Evolutionary conservation across 2,888 invertebrate species (phyloP).

Genomic region (Pollenia labialis): DNA sequence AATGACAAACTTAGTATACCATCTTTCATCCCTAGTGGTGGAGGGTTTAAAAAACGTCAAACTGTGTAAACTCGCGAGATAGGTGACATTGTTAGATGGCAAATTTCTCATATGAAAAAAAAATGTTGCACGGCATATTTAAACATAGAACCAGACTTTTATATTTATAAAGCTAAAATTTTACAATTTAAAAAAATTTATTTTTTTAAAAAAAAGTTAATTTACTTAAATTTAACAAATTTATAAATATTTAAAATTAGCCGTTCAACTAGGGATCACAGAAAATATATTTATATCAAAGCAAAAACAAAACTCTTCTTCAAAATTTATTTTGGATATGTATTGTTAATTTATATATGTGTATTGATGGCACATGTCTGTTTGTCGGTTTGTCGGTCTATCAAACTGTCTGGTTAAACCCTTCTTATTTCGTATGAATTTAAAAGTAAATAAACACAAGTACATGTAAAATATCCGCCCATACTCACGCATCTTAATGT

Average conservation of each 20-base stretch:
- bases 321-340: not conserved
- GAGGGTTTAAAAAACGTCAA: too few relatives aligned
- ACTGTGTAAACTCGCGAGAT: too few relatives aligned
- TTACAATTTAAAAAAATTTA: too few relatives aligned
- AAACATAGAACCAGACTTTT: too few relatives aligned
- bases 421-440: slow-evolving; percentile 10
- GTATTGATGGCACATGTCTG: not conserved
- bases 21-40: too few relatives aligned
- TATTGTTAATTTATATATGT: not conserved
- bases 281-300: slow-evolving; percentile 15
- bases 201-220: too few relatives aligned
- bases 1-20: too few relatives aligned
- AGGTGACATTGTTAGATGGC: too few relatives aligned
- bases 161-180: too few relatives aligned
- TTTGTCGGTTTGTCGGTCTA: not conserved
- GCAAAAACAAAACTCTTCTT: slow-evolving; percentile 7
- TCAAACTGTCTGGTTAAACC: slow-evolving; percentile 35
- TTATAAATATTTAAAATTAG: not conserved
- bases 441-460: slow-evolving; percentile 10
- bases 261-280: slow-evolving; percentile 24
- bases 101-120: too few relatives aligned
- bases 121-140: too few relatives aligned
- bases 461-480: slow-evolving; percentile 7
- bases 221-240: too few relatives aligned
- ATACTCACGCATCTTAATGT: slow-evolving; percentile 20